Conservation (phyloP, 2,797 vertebrate genomes). For the Typhlichthys subterraneus region DNA sequence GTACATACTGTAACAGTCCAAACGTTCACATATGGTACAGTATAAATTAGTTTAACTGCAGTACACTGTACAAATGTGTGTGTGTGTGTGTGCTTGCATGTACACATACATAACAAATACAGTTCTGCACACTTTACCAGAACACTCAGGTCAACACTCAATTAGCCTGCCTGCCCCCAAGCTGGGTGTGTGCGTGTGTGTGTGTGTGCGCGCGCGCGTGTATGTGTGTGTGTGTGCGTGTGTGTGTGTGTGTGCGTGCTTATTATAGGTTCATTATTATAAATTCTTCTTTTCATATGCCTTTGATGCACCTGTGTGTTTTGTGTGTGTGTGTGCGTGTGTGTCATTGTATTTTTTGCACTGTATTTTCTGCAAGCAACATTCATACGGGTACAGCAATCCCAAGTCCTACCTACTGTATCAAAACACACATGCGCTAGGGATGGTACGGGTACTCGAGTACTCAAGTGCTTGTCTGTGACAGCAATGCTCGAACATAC, state of each 20-base stretch:
- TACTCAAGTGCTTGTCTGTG: no score
- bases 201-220: slow-evolving; percentile 6
- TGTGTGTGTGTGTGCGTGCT: slow-evolving; percentile 7
- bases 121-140: slow-evolving; percentile 30
- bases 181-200: slow-evolving; percentile 18
- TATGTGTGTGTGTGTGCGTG: not conserved
- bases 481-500: no score
- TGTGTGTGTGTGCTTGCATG: slow-evolving; percentile 3
- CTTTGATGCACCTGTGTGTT: not conserved
- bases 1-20: slow-evolving; percentile 14
- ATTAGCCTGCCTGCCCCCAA: slow-evolving; percentile 55
- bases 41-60: no score
- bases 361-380: not conserved
- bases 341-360: not conserved
- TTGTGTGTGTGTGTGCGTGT: not conserved
- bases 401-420: no score
- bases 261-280: not conserved
- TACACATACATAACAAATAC: not conserved
- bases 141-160: slow-evolving; percentile 54
- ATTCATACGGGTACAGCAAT: not conserved
- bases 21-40: no score
- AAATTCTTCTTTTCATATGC: no score
- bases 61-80: slow-evolving; percentile 20
- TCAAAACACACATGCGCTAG: not conserved
- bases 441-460: no score